These are phyloP conservation scores for Xanthorhoe spadicearia DNA, from an alignment of 2,888 invertebrate genomes.

Conservation along the genomic window DNA sequence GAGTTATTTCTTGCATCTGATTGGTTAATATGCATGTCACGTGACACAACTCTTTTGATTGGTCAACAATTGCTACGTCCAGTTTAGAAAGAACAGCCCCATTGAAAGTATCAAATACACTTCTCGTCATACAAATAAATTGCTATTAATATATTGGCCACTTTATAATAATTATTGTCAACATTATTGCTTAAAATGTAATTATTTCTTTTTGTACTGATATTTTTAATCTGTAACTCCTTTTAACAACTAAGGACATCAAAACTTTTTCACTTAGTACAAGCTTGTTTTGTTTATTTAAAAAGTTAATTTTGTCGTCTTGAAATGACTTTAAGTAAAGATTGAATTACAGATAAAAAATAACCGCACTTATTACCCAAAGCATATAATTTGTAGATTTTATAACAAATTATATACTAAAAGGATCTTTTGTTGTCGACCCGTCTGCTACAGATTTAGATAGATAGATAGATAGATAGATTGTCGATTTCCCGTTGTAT, in stretches of 20 bases:
- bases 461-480: conserved; percentile 8
- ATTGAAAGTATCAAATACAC: conserved; percentile 11
- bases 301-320: no score
- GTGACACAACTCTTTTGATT: conserved; percentile 1
- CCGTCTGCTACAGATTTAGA: not conserved
- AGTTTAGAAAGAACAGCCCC: conserved; percentile 12
- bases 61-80: not conserved
- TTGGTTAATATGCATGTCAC: conserved; percentile 1
- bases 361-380: conserved; percentile 4
- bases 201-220: conserved; percentile 24
- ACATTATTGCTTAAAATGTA: conserved; percentile 34
- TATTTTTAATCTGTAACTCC: conserved; percentile 13
- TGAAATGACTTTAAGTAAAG: not conserved
- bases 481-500: no score
- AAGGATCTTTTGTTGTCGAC: conserved; percentile 2
- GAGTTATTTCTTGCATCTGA: not conserved
- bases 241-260: not conserved
- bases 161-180: conserved; percentile 39
- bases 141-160: conserved; percentile 31
- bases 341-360: conserved; percentile 8
- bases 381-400: not conserved
- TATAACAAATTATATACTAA: not conserved
- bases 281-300: not conserved
- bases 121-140: conserved; percentile 27
- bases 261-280: not conserved